These are phyloP conservation scores for Cantharis lateralis DNA, from an alignment of 2,888 invertebrate species.

Conservation along the genomic window DNA sequence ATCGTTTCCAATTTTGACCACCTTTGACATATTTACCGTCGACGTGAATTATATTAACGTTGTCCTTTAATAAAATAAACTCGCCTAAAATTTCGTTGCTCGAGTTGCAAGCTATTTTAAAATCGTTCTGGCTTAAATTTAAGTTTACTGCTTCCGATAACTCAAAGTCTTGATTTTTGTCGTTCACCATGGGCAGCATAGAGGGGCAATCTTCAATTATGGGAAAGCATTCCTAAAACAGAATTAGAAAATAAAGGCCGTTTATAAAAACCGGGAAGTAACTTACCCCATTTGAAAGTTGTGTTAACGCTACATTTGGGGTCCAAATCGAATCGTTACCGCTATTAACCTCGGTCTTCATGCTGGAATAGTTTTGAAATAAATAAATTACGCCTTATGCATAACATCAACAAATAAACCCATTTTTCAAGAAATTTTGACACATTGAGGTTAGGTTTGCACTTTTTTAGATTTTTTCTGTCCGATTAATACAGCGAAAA, in stretches of 20 bases:
- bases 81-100: slow-evolving; percentile 36
- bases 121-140: slow-evolving; percentile 42
- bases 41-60: slow-evolving; percentile 26
- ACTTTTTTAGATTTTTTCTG: not conserved
- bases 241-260: not conserved
- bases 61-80: slow-evolving; percentile 46
- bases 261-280: not conserved
- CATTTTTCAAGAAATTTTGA: not conserved
- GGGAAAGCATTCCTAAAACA: slow-evolving; percentile 48
- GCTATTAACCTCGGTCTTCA: slow-evolving; percentile 46
- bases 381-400: not conserved
- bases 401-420: not conserved
- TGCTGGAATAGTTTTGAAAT: slow-evolving; percentile 20
- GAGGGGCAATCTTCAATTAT: slow-evolving; percentile 50
- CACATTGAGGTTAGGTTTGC: not conserved
- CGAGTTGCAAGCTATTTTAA: slow-evolving; percentile 18
- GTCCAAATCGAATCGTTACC: slow-evolving; percentile 46
- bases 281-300: slow-evolving; percentile 45
- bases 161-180: slow-evolving; percentile 15
- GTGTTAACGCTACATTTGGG: slow-evolving; percentile 43
- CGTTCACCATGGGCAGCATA: slow-evolving; percentile 12
- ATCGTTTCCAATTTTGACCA: slow-evolving; percentile 22
- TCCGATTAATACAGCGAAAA: not conserved
- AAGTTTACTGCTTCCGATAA: slow-evolving; percentile 44
- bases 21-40: slow-evolving; percentile 13